A percentile compares a stretch with the other conserved stretches of the same genome.
These are phyloP conservation scores for Lethrus apterus DNA, from an alignment of 1,140 invertebrate species.

Conservation along the genomic window DNA sequence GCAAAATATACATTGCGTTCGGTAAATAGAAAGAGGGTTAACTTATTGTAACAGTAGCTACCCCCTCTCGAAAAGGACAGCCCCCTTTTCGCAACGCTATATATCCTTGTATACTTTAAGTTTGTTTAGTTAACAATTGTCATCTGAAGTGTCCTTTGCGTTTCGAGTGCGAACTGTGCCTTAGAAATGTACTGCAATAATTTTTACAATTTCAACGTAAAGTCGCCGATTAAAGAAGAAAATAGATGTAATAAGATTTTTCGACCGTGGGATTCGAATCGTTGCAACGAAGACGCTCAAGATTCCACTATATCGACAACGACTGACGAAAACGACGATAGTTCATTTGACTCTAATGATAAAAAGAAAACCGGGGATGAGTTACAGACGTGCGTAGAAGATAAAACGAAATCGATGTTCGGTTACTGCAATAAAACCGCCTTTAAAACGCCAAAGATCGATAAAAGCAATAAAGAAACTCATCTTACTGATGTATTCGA, in stretches of 20 bases:
- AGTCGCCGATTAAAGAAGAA: conserved; percentile 8
- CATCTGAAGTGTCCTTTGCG: conserved; percentile 22
- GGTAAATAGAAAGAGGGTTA: conserved; percentile 34
- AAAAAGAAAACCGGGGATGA: neutral
- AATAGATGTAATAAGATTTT: conserved; percentile 29
- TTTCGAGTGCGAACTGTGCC: neutral
- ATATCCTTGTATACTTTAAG: conserved; percentile 30
- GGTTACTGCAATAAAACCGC: neutral
- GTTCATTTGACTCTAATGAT: neutral
- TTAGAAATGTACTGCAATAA: neutral
- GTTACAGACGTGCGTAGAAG: neutral
- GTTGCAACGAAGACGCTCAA: conserved; percentile 41
- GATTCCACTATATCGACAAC: conserved; percentile 49
- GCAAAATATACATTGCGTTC: conserved; percentile 36
- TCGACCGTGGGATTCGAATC: conserved; percentile 39
- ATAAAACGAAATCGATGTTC: conserved; percentile 10
- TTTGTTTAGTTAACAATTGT: conserved; percentile 29
- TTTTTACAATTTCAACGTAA: neutral
- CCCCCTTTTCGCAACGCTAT: conserved; percentile 32
- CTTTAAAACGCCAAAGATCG: neutral
- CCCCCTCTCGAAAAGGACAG: conserved; percentile 35
- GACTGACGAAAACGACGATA: conserved; percentile 35
- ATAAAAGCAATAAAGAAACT: neutral
- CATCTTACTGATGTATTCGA: conserved; percentile 14
- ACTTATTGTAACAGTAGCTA: conserved; percentile 34